A percentile compares a stretch with the other conserved stretches of the same genome.
Conservation (phyloP, 2,797 vertebrate species). For the Brachyalestes nurse region DNA sequence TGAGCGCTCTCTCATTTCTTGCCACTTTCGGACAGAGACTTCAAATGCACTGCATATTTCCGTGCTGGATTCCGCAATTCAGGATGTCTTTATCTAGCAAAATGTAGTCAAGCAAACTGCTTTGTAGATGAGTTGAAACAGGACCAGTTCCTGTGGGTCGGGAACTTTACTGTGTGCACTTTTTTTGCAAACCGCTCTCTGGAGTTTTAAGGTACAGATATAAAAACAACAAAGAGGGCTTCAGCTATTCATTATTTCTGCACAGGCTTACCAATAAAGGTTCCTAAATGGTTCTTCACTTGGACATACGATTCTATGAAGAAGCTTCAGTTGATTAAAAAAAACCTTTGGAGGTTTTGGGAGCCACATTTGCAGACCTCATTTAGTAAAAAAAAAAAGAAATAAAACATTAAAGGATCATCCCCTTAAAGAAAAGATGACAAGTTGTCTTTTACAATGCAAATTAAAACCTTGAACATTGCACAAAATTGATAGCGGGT, state of each 20-base stretch:
- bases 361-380: no score
- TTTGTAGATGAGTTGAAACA: slow-evolving; percentile 18
- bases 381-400: no score
- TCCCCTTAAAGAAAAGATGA: no score
- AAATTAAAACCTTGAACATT: no score
- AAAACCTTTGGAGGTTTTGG: no score
- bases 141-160: slow-evolving; percentile 11
- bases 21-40: slow-evolving; percentile 37
- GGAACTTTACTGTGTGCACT: slow-evolving; percentile 1
- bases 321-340: not conserved
- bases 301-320: not conserved
- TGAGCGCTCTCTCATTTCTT: slow-evolving; percentile 34
- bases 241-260: not conserved
- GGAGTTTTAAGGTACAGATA: no score
- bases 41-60: slow-evolving; percentile 47
- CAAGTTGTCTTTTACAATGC: no score
- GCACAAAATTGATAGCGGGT: no score
- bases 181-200: no score
- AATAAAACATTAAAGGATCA: no score
- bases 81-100: slow-evolving; percentile 30
- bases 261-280: not conserved
- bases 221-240: no score
- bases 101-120: slow-evolving; percentile 20
- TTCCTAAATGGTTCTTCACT: not conserved
- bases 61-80: slow-evolving; percentile 21